Base-by-base conservation (phyloP, 2,888 invertebrate genomes). In the Ochlodes sylvanus region DNA sequence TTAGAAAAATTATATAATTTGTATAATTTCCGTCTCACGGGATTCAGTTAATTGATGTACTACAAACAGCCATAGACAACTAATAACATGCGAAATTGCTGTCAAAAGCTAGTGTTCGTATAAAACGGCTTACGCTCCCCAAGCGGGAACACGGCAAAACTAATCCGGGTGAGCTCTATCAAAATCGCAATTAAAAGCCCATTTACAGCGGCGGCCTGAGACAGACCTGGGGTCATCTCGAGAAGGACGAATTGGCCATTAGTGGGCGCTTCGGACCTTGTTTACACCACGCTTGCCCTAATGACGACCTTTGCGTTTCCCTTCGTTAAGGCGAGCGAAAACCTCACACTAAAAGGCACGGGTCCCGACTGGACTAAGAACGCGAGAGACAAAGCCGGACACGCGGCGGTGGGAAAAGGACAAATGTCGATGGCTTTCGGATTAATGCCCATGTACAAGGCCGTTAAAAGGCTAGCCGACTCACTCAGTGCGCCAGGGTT, bases 251-350 rank as follows among this genome's bases (percentile, higher is more conserved):
- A 94, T 94, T 94, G 92, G 89, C 93, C 92, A 94, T 94, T 94
- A 94, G 92, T 89, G 92, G 91, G 89, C 90, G 88, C 88, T 91
- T 91, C 89, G 91, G 90, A 89, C 90, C 91, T 92, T 93, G 92
- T 93, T 93, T 92, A 93, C 93, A 92, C 93, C 92, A 85, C 91
- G 91, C 90, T 93, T 92, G 93, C 90, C 93, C 93, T 93, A 94
- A 94, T 94, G 93, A 93, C 93, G 94, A 93, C 93, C 93, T 93
- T 91, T 93, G 90, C 92, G 90, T 88, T 92, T 93, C 93, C 93
- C 94, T 93, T 93, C 93, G 93, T 94, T 93, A 94, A 92, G 91
- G 92, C 92, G 89, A 89, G 89, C 87, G 91, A 92, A 92, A 92
- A 92, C 91, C 92, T 92, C 92, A 87, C 92, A 92, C 93, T 92